phyloP scores from a whole-genome alignment of 1,140 invertebrate genomes.

The Drosophila miranda region DNA sequence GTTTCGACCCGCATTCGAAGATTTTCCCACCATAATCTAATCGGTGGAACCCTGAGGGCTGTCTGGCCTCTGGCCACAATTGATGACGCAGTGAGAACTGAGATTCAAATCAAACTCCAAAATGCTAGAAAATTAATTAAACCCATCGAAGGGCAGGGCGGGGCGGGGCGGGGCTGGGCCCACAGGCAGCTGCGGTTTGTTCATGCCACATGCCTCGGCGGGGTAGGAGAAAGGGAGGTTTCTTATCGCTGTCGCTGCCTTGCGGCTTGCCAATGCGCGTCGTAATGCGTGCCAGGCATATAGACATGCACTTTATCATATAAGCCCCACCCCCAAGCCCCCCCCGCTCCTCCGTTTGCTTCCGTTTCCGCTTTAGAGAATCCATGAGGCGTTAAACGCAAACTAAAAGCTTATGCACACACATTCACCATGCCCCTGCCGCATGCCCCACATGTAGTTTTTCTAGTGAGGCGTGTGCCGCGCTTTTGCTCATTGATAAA shows the following conservation, averaged over 20 bases:
- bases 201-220: slow-evolving; percentile 8
- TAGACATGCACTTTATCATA: slow-evolving; percentile 67
- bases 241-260: slow-evolving; percentile 21
- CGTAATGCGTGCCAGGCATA: slow-evolving; percentile 55
- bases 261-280: slow-evolving; percentile 48
- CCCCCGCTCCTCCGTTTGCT: neutral
- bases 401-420: slow-evolving; percentile 71
- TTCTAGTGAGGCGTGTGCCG: slow-evolving; percentile 60
- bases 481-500: slow-evolving; percentile 72
- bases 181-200: slow-evolving; percentile 46
- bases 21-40: slow-evolving; percentile 50
- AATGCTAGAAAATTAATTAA: slow-evolving; percentile 78
- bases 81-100: slow-evolving; percentile 44
- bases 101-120: slow-evolving; percentile 71
- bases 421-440: slow-evolving; percentile 7
- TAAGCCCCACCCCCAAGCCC: slow-evolving; percentile 4
- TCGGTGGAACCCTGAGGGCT: slow-evolving; percentile 45
- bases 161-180: neutral
- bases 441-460: slow-evolving; percentile 28
- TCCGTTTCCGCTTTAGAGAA: slow-evolving; percentile 56
- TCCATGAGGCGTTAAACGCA: slow-evolving; percentile 79
- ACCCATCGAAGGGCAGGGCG: slow-evolving; percentile 21
- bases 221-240: slow-evolving; percentile 1
- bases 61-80: slow-evolving; percentile 19
- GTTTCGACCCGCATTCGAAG: slow-evolving; percentile 36